Evolutionary conservation across 2,797 vertebrate genomes (phyloP), one percentile per base, ranked within the genome.

Genomic region (Enteromius unitaeniatus): DNA sequence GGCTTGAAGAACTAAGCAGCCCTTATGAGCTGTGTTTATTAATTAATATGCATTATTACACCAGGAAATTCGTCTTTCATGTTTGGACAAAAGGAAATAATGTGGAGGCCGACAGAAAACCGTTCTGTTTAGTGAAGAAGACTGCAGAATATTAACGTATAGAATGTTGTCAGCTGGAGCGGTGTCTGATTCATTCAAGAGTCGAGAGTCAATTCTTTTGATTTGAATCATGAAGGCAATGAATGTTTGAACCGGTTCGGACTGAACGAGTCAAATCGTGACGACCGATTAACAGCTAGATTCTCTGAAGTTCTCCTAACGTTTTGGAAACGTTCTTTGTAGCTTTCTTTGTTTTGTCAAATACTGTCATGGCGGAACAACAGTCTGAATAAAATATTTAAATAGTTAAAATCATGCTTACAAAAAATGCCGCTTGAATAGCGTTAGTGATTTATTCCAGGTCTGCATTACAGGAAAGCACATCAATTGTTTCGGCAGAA

Each of bases 111-210:
- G 28, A 34, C 28, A 58, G n/a, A 62, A 28, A 62, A 62, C 4
- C 31, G 19, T 34, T 37, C 64, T 10, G 28, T 67, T 31, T 37
- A 34, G 17, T 21, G 53, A 55, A 53, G 51, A 53, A 55, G 21
- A n/a, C 53, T n/a, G 31, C 51, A 15, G 26, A 51, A 21, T 21
- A 73, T 11, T 0, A 34, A 53, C 17, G 10, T 11, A 21, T 9
- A n/a, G 53, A 55, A n/a, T n/a, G 8, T 55, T n/a, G 23, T 4
- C 58, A 64, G 76, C 40, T 78, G 76, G 21, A n/a, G 53, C 53
- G 8, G 53, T n/a, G 53, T 45, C 51, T 1, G 23, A 9, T 28
- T 78, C 60, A 17, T 65, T 31, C 23, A 21, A 28, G 2, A 51
- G 17, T 21, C 26, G n/a, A 45, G 13, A 15, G 15, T 47, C 23